phyloP scores from a whole-genome alignment of 64 coral and sea anemone species.

The Stichodactyla helianthus region DNA sequence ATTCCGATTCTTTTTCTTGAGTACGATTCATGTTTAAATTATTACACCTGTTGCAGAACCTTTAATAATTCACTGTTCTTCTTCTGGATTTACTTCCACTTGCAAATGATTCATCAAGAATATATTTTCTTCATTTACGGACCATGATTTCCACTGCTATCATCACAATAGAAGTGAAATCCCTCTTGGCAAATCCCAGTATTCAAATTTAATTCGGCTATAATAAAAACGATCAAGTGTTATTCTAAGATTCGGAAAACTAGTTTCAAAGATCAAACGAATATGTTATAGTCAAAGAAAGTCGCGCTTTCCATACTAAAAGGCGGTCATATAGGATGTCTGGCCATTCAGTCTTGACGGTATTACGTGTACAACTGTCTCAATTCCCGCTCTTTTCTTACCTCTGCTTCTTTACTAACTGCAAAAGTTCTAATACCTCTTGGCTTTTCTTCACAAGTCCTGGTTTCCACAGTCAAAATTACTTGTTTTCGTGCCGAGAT shows the following conservation, averaged over 20 bases:
- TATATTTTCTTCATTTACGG: not conserved
- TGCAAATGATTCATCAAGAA: not conserved
- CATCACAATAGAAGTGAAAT: not conserved
- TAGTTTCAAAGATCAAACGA: not conserved
- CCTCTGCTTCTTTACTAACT: not conserved
- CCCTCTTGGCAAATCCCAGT: not conserved
- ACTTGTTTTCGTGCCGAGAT: not conserved
- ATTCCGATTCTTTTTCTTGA: not conserved
- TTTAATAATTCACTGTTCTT: not conserved
- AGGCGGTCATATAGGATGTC: not conserved
- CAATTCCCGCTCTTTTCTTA: not conserved
- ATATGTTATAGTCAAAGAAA: not conserved
- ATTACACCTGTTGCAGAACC: slow-evolving; percentile 1
- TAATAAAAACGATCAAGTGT: not conserved
- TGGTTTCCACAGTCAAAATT: too few relatives aligned
- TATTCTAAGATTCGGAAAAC: not conserved
- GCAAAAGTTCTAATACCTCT: not conserved
- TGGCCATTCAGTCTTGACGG: not conserved
- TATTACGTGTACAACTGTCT: not conserved
- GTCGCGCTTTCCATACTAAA: too few relatives aligned
- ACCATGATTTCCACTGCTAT: not conserved
- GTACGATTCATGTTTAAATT: slow-evolving; percentile 12
- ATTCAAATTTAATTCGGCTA: not conserved
- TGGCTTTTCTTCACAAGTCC: not conserved
- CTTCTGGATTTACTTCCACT: not conserved